Base-by-base conservation (phyloP, 2,888 invertebrate species). In the Oscheius myriophilus region DNA sequence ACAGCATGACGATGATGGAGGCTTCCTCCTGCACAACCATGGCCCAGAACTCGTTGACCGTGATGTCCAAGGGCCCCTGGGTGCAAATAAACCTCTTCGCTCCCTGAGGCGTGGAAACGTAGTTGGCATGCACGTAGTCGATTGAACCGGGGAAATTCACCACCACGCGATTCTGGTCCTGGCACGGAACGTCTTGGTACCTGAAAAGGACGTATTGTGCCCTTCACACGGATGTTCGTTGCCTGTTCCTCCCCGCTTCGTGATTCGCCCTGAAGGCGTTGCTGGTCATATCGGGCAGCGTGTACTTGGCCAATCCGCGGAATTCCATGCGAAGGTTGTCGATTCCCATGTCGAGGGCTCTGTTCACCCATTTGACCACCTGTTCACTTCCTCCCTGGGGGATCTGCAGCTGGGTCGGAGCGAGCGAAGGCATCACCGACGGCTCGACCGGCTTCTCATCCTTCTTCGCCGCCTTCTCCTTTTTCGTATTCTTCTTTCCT, bases 61-160 rank as follows among this genome's bases (percentile, higher is more conserved):
- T 77, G 43, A 63, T 57, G 57, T 77, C 77, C 49, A 77, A 53
- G 1, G 76, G 75, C 3, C 72, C 79, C 71, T 81, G 81, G 16
- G 80, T 75, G 70, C 82, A 82, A 55, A 82, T 81, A 70, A 80
- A 81, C 1, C 81, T 68, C 23, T 71, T 73, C 1, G 76, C 72
- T 23, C 66, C 45, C 64, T 70, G 58, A 18, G 78, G 80, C n/a
- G 73, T 73, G 0, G 64, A 69, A 41, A 81, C 78, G 51, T 71
- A 81, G 66, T 80, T 80, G 23, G 80, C 80, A 51, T 80, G 80
- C 42, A 80, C 71, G 68, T 80, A 80, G 53, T 75, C 80, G 45
- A 45, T 45, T 0, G 58, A 45, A 1, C 70, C 69, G 16, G 79
- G 81, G 52, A 57, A 67, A 21, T 69, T 68, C 14, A 81, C 51